Evolutionary conservation across 1,140 invertebrate species (phyloP), one percentile per base, ranked within the genome.

Genomic region (Ectropis grisescens): DNA sequence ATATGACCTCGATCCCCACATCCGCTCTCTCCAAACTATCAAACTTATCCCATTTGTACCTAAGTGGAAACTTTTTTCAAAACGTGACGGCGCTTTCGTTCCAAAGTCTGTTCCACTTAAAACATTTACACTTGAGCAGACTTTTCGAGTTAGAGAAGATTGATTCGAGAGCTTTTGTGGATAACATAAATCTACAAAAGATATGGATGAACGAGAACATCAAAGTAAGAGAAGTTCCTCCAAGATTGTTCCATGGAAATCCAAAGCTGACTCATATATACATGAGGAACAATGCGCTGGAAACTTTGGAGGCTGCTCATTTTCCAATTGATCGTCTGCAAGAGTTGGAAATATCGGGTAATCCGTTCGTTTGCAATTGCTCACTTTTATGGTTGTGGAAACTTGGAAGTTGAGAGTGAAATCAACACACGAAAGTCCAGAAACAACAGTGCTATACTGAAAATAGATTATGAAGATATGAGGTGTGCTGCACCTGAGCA

Each of bases 321-420:
- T 93, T 93, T 54, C 92, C 92, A 6, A 84, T 93, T 33, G 91
- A 93, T 61, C 86, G 87, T 32, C 60, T 94, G 38, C 82, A 86
- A 50, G 85, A 85, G 33, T 79, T 94, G 1, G 85, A 87, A 44
- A 82, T 95, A 12, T 89, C 89, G 13, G 91, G 91, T 9, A 95
- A 95, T 82, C 93, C 93, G 1, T 85, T 95, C 28, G 84, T 89
- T 33, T 96, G 94, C 72, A 95, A 95, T 75, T 96, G 94, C 57
- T 93, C 93, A 10, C 69, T 95, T 30, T 83, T 91, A 25, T 96
- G 93, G 93, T 78, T 96, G 2, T 94, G 92, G 92, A 88, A 89
- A 49, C 79, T 93, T 12, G 84, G 87, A 14, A 84, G n/a, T 85
- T 47, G 83, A 85, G 30, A 82, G 83, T 53, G 69, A 80, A 65